Evolutionary conservation across 2,888 invertebrate species (phyloP), one percentile per base, ranked within the genome.

Genomic region (Cephalotes varians): DNA sequence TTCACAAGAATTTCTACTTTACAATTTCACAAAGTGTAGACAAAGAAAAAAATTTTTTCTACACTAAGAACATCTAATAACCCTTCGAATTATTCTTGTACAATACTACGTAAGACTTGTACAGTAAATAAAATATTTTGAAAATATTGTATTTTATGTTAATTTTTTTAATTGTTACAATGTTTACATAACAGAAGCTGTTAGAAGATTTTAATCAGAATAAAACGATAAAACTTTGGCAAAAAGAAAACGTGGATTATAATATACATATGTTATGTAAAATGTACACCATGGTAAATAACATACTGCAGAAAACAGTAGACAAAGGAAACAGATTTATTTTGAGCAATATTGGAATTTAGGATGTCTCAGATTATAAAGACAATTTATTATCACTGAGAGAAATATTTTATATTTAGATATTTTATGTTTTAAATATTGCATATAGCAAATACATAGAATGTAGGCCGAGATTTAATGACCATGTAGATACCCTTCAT

Each of bases 301-400:
- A 51, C 18, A 44, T 9, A 40, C 12, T 79, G 51, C 51, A 51
- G 15, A 51, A 51, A 21, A 51, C 2, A 1, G 18, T 34, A 56
- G 31, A 64, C 9, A 49, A 44, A 49, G 40, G 25, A 67, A 76
- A 47, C n/a, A 58, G 9, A 77, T 34, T 54, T 64, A 51, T 74
- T 37, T 71, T 80, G 54, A 74, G 54, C 62, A 81, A 64, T 40
- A 81, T 7, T 74, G 51, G 74, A 81, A 64, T 81, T 62, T 51
- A 47, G 62, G 37, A 74, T 56, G 7, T 56, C 51, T 81, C 25
- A 37, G 37, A 64, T 77, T 67, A 37, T 37, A 12, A 82, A 44
- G 25, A 64, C 25, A 2, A 25, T 77, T 58, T 77, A 47, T 58
- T 64, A 37, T n/a, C 34, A 76, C n/a, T 31, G 40, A 65, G 9